These are phyloP conservation scores for Temnopleurus reevesii DNA, from an alignment of 53 echinoderm and acorn worm species.

Conservation along the genomic window DNA sequence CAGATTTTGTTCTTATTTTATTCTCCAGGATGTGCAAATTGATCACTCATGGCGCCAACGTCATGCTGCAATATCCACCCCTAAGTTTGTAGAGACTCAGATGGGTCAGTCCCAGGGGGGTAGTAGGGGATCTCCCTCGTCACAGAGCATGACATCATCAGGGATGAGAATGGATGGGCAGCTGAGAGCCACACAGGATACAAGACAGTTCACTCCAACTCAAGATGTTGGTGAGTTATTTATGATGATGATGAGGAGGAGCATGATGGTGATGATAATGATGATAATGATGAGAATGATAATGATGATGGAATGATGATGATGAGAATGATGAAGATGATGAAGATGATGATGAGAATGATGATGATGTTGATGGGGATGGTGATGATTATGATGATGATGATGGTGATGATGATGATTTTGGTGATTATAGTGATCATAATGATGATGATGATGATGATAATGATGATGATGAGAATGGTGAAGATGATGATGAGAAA, in stretches of 20 bases:
- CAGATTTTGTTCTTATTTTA: no score
- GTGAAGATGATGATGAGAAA: background rate
- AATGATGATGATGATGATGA: background rate
- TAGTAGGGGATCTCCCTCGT: slow-evolving; percentile 54
- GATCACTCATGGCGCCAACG: slow-evolving; percentile 92
- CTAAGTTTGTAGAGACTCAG: slow-evolving; percentile 97
- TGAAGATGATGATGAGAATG: no score
- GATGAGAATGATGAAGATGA: no score
- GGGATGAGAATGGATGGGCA: slow-evolving; percentile 58
- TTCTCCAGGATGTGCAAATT: slow-evolving; percentile 67
- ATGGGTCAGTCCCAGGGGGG: slow-evolving; percentile 67
- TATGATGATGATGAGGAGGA: background rate
- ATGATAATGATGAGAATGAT: slow-evolving; percentile 4
- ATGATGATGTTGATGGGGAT: background rate
- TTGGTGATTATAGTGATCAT: no score
- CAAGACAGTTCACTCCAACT: slow-evolving; percentile 84
- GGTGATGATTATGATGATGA: background rate
- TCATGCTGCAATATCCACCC: slow-evolving; percentile 91
- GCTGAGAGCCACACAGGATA: slow-evolving; percentile 89
- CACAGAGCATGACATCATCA: slow-evolving; percentile 31
- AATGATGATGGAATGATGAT: background rate
- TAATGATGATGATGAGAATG: background rate
- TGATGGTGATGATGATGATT: background rate
- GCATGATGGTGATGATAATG: background rate
- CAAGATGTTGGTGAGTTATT: slow-evolving; percentile 88